Percentiles rank a stretch among this genome's conserved stretches.
Conservation (phyloP, 2,888 invertebrate genomes). For the Lysandra bellargus region DNA sequence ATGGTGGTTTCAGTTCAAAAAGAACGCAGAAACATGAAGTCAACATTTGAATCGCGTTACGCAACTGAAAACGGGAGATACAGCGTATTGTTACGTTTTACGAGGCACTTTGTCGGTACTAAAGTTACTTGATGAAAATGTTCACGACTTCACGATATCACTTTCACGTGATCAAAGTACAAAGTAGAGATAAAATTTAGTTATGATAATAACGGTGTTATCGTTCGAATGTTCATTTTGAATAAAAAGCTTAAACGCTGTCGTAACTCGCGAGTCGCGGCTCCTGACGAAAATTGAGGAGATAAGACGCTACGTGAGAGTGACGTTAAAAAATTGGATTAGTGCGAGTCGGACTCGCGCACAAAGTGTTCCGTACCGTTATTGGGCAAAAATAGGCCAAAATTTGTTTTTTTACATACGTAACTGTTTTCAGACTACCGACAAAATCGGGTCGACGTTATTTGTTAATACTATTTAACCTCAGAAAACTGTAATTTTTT, state of each 20-base stretch:
- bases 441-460: no score
- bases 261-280: no score
- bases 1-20: not conserved
- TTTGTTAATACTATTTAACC: no score
- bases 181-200: constrained; percentile 1
- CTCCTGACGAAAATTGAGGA: no score
- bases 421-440: no score
- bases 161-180: not conserved
- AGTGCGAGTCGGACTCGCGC: no score
- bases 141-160: not conserved
- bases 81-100: constrained; percentile 14
- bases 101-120: constrained; percentile 2
- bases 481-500: no score
- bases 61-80: not conserved
- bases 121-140: constrained; percentile 7
- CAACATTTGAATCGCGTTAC: constrained; percentile 1
- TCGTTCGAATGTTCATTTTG: not conserved
- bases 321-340: no score
- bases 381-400: no score
- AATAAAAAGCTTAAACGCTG: not conserved
- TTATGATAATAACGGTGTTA: not conserved
- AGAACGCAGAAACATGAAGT: not conserved
- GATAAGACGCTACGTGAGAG: no score
- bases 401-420: no score
- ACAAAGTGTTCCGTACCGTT: no score